These are phyloP conservation scores for Tinea semifulvella DNA, from an alignment of 2,888 invertebrate species.

Conservation along the genomic window DNA sequence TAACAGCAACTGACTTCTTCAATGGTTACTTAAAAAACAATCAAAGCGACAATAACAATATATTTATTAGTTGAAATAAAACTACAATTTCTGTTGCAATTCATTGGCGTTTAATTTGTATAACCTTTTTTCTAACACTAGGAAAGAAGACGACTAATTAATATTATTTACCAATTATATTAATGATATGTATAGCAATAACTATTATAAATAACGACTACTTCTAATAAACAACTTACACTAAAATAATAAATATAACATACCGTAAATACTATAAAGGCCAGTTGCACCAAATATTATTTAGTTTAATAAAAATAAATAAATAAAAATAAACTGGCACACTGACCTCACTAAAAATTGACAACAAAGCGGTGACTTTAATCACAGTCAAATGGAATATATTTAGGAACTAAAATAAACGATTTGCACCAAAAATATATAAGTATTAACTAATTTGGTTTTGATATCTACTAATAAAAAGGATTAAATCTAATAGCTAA, in stretches of 20 bases:
- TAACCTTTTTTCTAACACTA: too few relatives aligned
- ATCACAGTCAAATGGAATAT: slow-evolving; percentile 1
- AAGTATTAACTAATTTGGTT: too few relatives aligned
- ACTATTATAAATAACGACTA: neutral
- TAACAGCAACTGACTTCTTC: slow-evolving; percentile 83
- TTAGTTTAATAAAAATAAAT: neutral
- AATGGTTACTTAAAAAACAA: slow-evolving; percentile 83
- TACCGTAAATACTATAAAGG: neutral
- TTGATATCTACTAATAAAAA: too few relatives aligned
- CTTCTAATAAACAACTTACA: neutral
- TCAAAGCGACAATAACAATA: slow-evolving; percentile 25
- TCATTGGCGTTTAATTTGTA: too few relatives aligned
- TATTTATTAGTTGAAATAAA: slow-evolving; percentile 10
- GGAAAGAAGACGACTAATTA: too few relatives aligned
- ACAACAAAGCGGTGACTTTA: neutral
- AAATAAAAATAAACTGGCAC: too few relatives aligned
- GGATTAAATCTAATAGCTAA: neutral
- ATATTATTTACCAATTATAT: too few relatives aligned
- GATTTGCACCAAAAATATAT: too few relatives aligned
- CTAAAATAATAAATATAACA: neutral
- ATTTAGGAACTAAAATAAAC: too few relatives aligned
- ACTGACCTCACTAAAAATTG: too few relatives aligned
- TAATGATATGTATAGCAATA: slow-evolving; percentile 1
- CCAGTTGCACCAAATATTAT: neutral
- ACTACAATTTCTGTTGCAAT: neutral